Percentiles rank a stretch among this genome's conserved stretches.
phyloP scores from a whole-genome alignment of 2,888 invertebrate genomes.

The Adelognathus sp. region DNA sequence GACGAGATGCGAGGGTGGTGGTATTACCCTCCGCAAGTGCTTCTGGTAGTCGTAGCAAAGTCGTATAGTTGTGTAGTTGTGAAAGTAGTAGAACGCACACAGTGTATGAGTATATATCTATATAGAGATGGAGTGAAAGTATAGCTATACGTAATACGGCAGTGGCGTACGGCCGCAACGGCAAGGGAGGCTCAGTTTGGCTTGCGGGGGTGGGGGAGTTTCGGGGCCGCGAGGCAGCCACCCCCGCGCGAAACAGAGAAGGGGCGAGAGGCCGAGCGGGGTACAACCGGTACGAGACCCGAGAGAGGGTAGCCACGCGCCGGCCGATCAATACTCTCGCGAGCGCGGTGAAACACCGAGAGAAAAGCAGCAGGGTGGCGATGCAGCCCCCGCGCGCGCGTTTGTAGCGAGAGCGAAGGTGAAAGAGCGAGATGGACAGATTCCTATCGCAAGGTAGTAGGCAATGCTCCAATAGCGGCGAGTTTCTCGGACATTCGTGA shows the following conservation, averaged over 20 bases:
- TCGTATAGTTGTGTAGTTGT: slow-evolving; percentile 4
- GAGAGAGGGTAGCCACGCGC: slow-evolving; percentile 54
- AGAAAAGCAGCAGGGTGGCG: slow-evolving; percentile 15
- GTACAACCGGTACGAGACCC: slow-evolving; percentile 13
- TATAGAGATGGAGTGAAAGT: neutral
- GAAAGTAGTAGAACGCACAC: slow-evolving; percentile 1
- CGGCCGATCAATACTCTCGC: slow-evolving; percentile 56
- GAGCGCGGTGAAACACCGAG: slow-evolving; percentile 39
- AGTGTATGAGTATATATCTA: neutral
- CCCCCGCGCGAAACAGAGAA: slow-evolving; percentile 45
- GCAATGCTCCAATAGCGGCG: slow-evolving; percentile 13
- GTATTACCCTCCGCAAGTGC: slow-evolving; percentile 39
- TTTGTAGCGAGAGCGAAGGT: slow-evolving; percentile 58
- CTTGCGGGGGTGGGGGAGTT: slow-evolving; percentile 65
- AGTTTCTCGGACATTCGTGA: slow-evolving; percentile 8
- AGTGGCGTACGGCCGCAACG: slow-evolving; percentile 54
- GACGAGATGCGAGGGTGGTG: slow-evolving; percentile 33
- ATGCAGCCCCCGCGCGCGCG: no score
- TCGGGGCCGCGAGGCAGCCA: slow-evolving; percentile 62
- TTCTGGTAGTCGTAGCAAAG: slow-evolving; percentile 30
- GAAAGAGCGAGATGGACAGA: slow-evolving; percentile 52
- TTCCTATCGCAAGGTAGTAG: slow-evolving; percentile 44
- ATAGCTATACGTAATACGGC: neutral
- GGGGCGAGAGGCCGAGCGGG: slow-evolving; percentile 45
- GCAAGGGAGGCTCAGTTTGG: slow-evolving; percentile 67